phyloP scores from a whole-genome alignment of 2,113 vertebrate species.

The Protobothrops mucrosquamatus region DNA sequence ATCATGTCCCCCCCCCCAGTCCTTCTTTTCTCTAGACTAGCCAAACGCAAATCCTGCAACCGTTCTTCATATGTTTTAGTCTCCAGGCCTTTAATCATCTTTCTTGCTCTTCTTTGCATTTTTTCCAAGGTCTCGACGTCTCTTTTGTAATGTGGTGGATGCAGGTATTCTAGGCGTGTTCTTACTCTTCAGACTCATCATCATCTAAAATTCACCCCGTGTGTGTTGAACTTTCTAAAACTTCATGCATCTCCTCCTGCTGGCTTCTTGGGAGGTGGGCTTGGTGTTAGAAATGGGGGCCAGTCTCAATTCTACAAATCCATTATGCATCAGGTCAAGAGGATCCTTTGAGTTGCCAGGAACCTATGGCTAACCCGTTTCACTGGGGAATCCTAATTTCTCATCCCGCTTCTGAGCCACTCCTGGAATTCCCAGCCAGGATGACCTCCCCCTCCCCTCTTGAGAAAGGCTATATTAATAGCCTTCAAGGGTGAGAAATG shows the following conservation, averaged over 20 bases:
- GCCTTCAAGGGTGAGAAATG: neutral
- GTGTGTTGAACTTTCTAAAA: neutral
- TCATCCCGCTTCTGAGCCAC: neutral
- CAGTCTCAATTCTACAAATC: neutral
- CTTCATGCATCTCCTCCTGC: neutral
- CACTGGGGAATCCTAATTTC: neutral
- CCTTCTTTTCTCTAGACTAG: neutral
- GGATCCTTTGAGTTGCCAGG: neutral
- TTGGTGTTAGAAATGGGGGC: neutral
- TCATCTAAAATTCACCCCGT: no score
- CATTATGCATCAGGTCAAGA: rapidly evolving
- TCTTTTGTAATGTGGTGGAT: neutral
- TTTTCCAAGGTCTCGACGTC: neutral
- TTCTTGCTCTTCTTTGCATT: neutral
- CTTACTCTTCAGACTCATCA: neutral
- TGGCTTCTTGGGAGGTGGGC: neutral
- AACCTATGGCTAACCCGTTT: no score
- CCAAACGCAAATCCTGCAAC: neutral
- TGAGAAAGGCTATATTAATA: neutral
- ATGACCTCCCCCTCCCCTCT: neutral
- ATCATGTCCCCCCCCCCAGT: neutral
- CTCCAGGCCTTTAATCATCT: neutral
- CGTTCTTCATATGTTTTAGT: neutral
- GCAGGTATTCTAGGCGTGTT: neutral
- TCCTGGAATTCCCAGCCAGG: neutral